A percentile compares a stretch with the other conserved stretches of the same genome.
phyloP scores from a whole-genome alignment of 2,888 invertebrate genomes.

The Congeria kusceri region DNA sequence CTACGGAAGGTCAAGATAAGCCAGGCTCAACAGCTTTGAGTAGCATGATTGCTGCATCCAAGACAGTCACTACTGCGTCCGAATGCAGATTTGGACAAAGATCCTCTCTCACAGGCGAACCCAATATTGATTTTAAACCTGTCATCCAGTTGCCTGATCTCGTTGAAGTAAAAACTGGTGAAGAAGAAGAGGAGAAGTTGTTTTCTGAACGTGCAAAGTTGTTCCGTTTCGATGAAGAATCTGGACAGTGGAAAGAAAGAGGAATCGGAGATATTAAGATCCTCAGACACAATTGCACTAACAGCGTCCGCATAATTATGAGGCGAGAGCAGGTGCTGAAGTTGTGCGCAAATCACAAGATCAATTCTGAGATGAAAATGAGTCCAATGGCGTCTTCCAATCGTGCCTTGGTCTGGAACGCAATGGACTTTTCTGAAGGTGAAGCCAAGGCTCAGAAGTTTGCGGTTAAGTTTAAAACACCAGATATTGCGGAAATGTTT shows the following conservation, averaged over 20 bases:
- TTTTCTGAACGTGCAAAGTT: slow-evolving; percentile 94
- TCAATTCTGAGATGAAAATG: slow-evolving; percentile 92
- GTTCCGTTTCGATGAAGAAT: slow-evolving; percentile 90
- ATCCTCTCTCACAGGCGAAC: slow-evolving; percentile 68
- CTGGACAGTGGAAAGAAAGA: slow-evolving; percentile 96
- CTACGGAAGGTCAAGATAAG: slow-evolving; percentile 24
- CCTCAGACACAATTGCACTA: slow-evolving; percentile 86
- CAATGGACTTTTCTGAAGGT: slow-evolving; percentile 93
- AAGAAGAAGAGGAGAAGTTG: slow-evolving; percentile 93
- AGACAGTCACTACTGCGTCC: slow-evolving; percentile 18
- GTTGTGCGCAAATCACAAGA: slow-evolving; percentile 95
- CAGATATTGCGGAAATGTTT: slow-evolving; percentile 91
- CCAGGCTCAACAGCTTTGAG: slow-evolving; percentile 49
- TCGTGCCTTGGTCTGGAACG: slow-evolving; percentile 87
- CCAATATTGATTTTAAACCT: slow-evolving; percentile 89
- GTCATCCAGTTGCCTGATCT: slow-evolving; percentile 93
- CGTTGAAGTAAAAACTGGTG: slow-evolving; percentile 93
- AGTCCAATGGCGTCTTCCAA: slow-evolving; percentile 87
- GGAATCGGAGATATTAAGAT: slow-evolving; percentile 95
- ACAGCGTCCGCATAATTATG: slow-evolving; percentile 92
- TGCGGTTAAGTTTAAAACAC: slow-evolving; percentile 92
- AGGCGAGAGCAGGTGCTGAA: slow-evolving; percentile 95
- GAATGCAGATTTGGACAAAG: slow-evolving; percentile 46
- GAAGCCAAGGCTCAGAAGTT: slow-evolving; percentile 90
- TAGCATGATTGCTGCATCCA: slow-evolving; percentile 42